Percentiles rank a stretch among this genome's conserved stretches.
These are phyloP conservation scores for Porites australiensis DNA, from an alignment of 64 coral and sea anemone species.

Conservation along the genomic window DNA sequence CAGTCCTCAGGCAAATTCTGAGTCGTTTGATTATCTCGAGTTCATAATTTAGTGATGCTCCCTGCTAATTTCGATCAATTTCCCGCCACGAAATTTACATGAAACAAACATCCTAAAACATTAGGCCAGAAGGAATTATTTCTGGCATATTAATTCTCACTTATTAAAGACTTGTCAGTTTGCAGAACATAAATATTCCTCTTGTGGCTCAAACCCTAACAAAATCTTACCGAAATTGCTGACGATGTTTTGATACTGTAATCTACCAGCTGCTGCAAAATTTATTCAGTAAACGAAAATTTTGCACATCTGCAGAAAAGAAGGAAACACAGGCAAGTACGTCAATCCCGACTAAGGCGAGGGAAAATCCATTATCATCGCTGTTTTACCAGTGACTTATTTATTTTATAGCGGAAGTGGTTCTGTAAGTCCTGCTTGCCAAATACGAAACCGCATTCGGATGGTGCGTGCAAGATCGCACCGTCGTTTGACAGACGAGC, in stretches of 20 bases:
- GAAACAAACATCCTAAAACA: not conserved
- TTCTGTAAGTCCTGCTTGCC: not conserved
- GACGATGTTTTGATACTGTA: no score
- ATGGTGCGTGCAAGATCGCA: not conserved
- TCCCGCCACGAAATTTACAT: not conserved
- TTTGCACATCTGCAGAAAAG: not conserved
- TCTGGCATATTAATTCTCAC: not conserved
- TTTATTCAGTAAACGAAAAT: not conserved
- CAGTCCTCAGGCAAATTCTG: no score
- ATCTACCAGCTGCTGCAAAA: not conserved
- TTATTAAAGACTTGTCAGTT: not conserved
- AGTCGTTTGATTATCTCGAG: no score
- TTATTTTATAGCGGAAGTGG: no score
- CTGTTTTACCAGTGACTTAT: not conserved
- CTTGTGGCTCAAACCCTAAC: not conserved
- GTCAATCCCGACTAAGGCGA: no score
- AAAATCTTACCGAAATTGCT: not conserved
- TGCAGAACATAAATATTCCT: not conserved
- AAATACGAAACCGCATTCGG: not conserved
- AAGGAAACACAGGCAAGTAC: no score
- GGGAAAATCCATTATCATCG: not conserved
- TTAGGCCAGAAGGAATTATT: not conserved
- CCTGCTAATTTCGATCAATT: not conserved
- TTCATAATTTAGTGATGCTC: no score
- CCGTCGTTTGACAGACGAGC: not conserved